Evolutionary conservation across 2,888 invertebrate genomes (phyloP), one percentile per base, ranked within the genome.

Genomic region (Eupithecia centaureata): DNA sequence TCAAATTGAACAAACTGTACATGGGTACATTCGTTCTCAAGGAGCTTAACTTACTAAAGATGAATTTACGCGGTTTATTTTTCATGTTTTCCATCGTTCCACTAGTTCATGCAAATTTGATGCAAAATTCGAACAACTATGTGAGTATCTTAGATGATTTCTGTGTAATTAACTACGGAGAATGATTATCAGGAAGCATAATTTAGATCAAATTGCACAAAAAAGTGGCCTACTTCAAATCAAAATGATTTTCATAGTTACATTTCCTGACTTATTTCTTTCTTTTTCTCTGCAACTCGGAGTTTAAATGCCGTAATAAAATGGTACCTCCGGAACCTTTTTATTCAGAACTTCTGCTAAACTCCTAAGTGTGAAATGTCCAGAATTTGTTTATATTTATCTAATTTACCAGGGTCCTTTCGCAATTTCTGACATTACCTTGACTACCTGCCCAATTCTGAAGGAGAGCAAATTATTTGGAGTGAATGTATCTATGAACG

Each of bases 81-180:
- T 35, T 67, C 18, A 61, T 65, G 1, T 54, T 54, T 56, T 61
- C 59, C 25, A 12, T 68, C 13, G 13, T 61, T 30, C 25, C 32
- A 51, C 30, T 61, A n/a, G 60, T 67, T 59, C 68, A 54, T 61
- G 35, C 72, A 27, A 57, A 65, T 1, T 15, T 70, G 32, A n/a
- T 54, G 25, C 65, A 67, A 71, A 72, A 59, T 67, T 54, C 65
- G 5, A 60, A 73, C 51, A 73, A 73, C 54, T 75, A 72, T 65
- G 75, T 74, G 54, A 74, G 67, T 71, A 65, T 30, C 7, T 52
- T n/a, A 18, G n/a, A n/a, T 30, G 10, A 28, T 57, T 51, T 8
- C 7, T 5, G 5, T 15, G 18, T 15, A 42, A 42, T 35, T 10
- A 42, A 42, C 3, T n/a, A 12, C 38, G 60, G 5, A 64, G 72